Evolutionary conservation across 2,888 invertebrate genomes (phyloP), one percentile per base, ranked within the genome.

Genomic region (Hedya salicella): DNA sequence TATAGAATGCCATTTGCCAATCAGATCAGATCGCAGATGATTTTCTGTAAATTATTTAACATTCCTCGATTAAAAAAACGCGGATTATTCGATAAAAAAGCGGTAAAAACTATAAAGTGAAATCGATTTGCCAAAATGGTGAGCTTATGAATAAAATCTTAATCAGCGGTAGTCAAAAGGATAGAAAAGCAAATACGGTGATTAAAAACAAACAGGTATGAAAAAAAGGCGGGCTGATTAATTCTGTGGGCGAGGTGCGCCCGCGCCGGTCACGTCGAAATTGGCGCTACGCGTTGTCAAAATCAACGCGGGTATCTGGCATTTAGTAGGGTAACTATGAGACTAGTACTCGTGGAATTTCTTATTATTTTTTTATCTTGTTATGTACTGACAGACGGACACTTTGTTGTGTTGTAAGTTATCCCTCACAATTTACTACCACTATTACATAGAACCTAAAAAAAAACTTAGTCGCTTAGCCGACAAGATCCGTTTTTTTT

Each of bases 111-210:
- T 62, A 57, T 48, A 53, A 40, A 53, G 52, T 69, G 68, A 70
- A 62, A 65, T 71, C 66, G 72, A 74, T 71, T 75, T 73, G 56
- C 73, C 75, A 78, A 79, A 84, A 82, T 83, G 79, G 76, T 63
- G 71, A 75, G 74, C 80, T 64, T 85, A 91, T 91, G 90, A 90
- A 92, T 92, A 92, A 91, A 91, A 91, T 89, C 91, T 92, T 87
- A 91, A 91, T 92, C 80, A 92, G 87, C 89, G 87, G 87, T 72
- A 71, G 70, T 70, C 78, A 76, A 81, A 87, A 85, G 73, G 75
- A 72, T 74, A 75, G 75, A 79, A 82, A 76, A 82, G 79, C 80
- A 87, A 85, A 87, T 81, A 87, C 70, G 76, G 75, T 80, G 82
- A 87, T 88, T 87, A 86, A 86, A 86, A 89, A 85, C 86, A 85